Percentiles rank a stretch among this genome's conserved stretches.
Conservation (phyloP, 2,888 invertebrate species). For the Trichogramma dendrolimi region DNA sequence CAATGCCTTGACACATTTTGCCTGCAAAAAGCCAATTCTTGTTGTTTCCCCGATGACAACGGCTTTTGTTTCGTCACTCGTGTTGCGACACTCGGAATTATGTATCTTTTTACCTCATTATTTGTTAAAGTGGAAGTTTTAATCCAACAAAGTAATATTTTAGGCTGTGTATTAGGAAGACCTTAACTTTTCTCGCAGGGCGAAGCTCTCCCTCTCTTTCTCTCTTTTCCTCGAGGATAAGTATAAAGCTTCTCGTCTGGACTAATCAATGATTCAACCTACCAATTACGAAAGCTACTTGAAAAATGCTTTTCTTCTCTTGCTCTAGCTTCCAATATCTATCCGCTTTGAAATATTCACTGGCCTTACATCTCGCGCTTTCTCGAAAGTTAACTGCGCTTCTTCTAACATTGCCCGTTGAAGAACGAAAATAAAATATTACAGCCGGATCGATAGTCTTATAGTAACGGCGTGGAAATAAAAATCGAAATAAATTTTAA, state of each 20-base stretch:
- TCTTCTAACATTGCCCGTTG: too few relatives aligned
- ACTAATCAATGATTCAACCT: conserved; percentile 49
- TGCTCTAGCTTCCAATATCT: conserved; percentile 16
- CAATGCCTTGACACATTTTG: too few relatives aligned
- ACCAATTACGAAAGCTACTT: conserved; percentile 47
- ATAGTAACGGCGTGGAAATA: too few relatives aligned
- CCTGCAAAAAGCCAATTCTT: too few relatives aligned
- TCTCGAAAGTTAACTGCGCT: background rate
- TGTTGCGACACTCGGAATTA: too few relatives aligned
- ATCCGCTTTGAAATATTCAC: conserved; percentile 33
- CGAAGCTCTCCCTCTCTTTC: background rate
- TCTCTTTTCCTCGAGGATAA: conserved; percentile 4
- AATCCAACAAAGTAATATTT: conserved; percentile 45
- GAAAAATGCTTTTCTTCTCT: conserved; percentile 37
- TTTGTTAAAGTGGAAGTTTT: conserved; percentile 39
- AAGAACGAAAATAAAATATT: conserved; percentile 11
- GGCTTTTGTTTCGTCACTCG: too few relatives aligned
- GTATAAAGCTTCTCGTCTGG: conserved; percentile 31
- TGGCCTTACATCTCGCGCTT: background rate
- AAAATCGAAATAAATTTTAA: too few relatives aligned
- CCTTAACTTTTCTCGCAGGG: conserved; percentile 4
- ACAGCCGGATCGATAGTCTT: background rate
- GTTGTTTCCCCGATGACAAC: too few relatives aligned
- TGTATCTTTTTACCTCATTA: conserved; percentile 26
- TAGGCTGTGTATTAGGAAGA: conserved; percentile 39